Evolutionary conservation across 1,140 invertebrate species (phyloP), one percentile per base, ranked within the genome.

Genomic region (Trialeurodes vaporariorum): DNA sequence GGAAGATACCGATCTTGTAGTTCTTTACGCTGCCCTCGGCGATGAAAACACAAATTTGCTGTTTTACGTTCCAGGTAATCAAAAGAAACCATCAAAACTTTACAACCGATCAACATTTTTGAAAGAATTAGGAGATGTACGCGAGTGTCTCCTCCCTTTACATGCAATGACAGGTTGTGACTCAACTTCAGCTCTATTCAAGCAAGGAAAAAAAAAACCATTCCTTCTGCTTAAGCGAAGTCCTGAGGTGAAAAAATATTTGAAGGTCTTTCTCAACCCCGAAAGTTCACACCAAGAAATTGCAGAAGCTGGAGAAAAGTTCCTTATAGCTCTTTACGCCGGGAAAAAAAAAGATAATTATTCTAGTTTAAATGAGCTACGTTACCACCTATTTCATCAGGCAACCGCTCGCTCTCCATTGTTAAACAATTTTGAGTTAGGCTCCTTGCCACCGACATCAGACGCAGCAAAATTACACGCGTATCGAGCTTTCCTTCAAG

Each of bases 101-200:
- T 49, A 49, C 34, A 5, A 9, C 34, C 34, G 34, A 9, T 49
- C 34, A 9, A 49, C 5, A 17, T 5, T 49, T 49, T 17, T 49
- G 17, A 17, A 5, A 9, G 34, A 49, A 17, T 5, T 49, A 5
- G 34, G 34, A 9, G 17, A 49, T 9, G 17, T 49, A 49, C 5
- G 17, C 5, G 34, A 49, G 5, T 9, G 5, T 49, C 34, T 49
- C 5, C 5, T 49, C 5, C 34, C 34, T 49, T 49, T 61, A 5
- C 60, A 61, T 22, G 60, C 60, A 5, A 5, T 61, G 5, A 61
- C 60, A 5, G 60, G 60, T 22, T 61, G 60, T n/a, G 60, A 61
- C 22, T 11, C 24, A 9, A 25, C 5, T 25, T 61, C 60, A 11
- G 60, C 60, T 25, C 60, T 61, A 23, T 61, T 61, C n/a, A 23